phyloP scores from a whole-genome alignment of 2,113 vertebrate genomes.

The Leucoraja erinaceus region DNA sequence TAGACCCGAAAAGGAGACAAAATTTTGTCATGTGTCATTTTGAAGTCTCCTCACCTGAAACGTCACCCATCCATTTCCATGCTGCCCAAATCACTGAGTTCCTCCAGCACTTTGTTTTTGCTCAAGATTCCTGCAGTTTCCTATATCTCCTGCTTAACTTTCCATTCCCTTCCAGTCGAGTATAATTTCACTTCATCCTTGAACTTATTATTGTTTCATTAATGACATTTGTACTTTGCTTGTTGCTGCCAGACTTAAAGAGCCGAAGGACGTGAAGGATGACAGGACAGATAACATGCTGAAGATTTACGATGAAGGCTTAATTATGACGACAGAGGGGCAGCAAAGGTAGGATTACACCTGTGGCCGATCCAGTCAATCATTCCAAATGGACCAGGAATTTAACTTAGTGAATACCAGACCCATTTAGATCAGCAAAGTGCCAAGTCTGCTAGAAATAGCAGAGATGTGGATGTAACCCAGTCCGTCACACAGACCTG shows the following conservation, averaged over 20 bases:
- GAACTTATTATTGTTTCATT: not conserved
- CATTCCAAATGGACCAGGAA: not conserved
- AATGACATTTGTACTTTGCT: not conserved
- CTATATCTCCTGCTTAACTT: not conserved
- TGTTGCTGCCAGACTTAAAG: conserved; percentile 60
- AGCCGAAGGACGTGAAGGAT: conserved; percentile 55
- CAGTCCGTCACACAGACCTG: too few relatives aligned
- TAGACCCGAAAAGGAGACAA: too few relatives aligned
- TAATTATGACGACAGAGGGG: conserved; percentile 18
- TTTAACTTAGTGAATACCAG: not conserved
- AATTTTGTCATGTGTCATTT: too few relatives aligned
- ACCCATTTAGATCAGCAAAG: not conserved
- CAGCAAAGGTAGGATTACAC: conserved; percentile 55
- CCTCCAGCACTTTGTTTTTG: too few relatives aligned
- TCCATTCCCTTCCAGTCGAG: not conserved
- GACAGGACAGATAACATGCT: conserved; percentile 58
- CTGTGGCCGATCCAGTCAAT: not conserved
- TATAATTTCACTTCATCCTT: not conserved
- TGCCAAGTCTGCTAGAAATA: too few relatives aligned
- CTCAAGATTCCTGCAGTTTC: too few relatives aligned
- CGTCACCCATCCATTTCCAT: too few relatives aligned
- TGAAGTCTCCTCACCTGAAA: too few relatives aligned
- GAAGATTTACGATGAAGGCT: conserved; percentile 52
- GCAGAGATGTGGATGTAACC: too few relatives aligned
- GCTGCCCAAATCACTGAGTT: too few relatives aligned